These are phyloP conservation scores for Monopis laevigella DNA, from an alignment of 2,888 invertebrate species.

Conservation along the genomic window DNA sequence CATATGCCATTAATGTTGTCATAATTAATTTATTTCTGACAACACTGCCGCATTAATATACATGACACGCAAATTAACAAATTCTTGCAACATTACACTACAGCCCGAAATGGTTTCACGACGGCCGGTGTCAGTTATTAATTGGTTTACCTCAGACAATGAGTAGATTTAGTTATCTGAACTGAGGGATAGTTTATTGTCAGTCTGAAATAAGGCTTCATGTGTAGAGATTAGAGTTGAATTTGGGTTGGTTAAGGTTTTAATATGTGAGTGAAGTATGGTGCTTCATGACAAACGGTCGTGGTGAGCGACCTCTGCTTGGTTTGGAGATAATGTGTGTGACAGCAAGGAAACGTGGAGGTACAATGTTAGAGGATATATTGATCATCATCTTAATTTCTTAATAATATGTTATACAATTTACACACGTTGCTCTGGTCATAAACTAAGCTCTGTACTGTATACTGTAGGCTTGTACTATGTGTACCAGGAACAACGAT, in stretches of 20 bases:
- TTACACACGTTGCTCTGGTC: no score
- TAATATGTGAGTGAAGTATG: background rate
- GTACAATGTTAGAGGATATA: no score
- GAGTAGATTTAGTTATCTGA: slow-evolving; percentile 18
- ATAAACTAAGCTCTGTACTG: no score
- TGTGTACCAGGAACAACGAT: no score
- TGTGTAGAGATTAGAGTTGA: no score
- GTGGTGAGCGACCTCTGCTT: slow-evolving; percentile 5
- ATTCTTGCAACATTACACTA: slow-evolving; percentile 4
- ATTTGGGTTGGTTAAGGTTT: slow-evolving; percentile 2
- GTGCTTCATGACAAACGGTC: slow-evolving; percentile 1
- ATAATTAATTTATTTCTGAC: slow-evolving; percentile 2
- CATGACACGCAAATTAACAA: slow-evolving; percentile 9
- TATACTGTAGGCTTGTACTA: no score
- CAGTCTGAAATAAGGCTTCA: no score
- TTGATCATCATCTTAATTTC: no score
- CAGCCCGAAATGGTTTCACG: slow-evolving; percentile 4
- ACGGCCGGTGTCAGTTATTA: slow-evolving; percentile 22
- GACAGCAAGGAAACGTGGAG: no score
- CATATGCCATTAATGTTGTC: no score
- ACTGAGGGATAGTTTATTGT: background rate
- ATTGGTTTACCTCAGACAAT: slow-evolving; percentile 30
- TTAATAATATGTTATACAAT: no score
- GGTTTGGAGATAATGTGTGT: background rate
- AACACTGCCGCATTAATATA: slow-evolving; percentile 1